Evolutionary conservation across 2,797 vertebrate species (phyloP).

Genomic region (Apogon hyalosoma): DNA sequence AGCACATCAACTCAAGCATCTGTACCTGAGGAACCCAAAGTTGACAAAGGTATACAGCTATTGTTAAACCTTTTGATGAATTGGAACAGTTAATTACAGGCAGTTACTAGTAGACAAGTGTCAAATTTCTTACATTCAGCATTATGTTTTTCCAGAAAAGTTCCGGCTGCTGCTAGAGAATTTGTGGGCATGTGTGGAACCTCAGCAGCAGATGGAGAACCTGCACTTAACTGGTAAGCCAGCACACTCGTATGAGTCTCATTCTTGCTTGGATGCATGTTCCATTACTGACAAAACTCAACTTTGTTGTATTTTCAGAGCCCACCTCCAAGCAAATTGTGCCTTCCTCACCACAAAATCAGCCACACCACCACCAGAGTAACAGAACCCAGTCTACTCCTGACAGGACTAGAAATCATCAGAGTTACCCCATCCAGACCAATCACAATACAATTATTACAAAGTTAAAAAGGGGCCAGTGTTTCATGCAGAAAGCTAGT

Average conservation of each 20-base stretch:
- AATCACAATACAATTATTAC: constrained; percentile 7
- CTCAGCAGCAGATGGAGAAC: constrained; percentile 69
- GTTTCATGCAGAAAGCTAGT: background rate
- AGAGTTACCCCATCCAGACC: background rate
- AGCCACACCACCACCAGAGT: background rate
- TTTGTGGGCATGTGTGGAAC: constrained; percentile 92
- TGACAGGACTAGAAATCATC: background rate
- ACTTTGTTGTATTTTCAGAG: constrained; percentile 58
- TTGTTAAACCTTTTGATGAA: background rate
- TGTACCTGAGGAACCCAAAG: constrained; percentile 74
- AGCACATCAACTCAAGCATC: constrained; percentile 87
- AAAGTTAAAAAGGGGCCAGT: constrained; percentile 18
- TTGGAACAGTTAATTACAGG: background rate
- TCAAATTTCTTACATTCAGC: background rate
- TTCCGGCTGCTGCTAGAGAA: constrained; percentile 88
- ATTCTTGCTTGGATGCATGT: background rate
- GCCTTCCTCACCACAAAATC: constrained; percentile 31
- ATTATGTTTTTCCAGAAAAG: constrained; percentile 82
- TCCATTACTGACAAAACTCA: background rate
- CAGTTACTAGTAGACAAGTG: background rate
- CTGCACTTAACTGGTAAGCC: constrained; percentile 59
- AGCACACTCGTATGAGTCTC: background rate
- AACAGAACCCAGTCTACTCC: background rate
- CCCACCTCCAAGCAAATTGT: constrained; percentile 12
- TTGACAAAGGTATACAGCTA: constrained; percentile 90